Evolutionary conservation across 2,888 invertebrate species (phyloP).

Genomic region (Chloromyia formosa): DNA sequence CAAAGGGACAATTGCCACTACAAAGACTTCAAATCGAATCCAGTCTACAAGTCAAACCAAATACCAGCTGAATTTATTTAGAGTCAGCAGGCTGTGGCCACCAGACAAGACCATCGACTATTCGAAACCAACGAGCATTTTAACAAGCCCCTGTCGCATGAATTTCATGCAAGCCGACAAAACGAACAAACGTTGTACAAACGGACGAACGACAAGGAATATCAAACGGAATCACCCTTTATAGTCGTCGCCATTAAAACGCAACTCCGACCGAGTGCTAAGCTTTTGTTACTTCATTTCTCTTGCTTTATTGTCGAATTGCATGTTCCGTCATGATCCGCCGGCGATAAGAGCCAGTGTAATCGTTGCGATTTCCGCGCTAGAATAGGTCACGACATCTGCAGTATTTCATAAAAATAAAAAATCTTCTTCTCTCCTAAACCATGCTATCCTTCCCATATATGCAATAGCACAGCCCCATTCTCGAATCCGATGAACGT

Average conservation of each 20-base stretch:
- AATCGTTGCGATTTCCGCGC: constrained; percentile 39
- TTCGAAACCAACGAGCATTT: too few relatives aligned
- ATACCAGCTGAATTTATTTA: too few relatives aligned
- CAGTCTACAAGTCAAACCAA: too few relatives aligned
- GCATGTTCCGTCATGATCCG: constrained; percentile 34
- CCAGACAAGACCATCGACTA: too few relatives aligned
- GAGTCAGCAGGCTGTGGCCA: too few relatives aligned
- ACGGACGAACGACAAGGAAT: not conserved
- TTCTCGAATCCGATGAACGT: too few relatives aligned
- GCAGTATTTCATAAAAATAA: constrained; percentile 35
- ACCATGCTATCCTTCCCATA: not conserved
- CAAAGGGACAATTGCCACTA: too few relatives aligned
- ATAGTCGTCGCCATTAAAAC: constrained; percentile 36
- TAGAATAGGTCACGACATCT: constrained; percentile 40
- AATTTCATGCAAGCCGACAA: too few relatives aligned
- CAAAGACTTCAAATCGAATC: too few relatives aligned
- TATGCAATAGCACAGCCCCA: constrained; percentile 7
- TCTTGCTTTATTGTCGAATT: constrained; percentile 38
- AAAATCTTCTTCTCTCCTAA: not conserved
- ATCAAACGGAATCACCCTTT: constrained; percentile 14
- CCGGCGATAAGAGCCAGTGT: constrained; percentile 23
- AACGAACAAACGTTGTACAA: too few relatives aligned
- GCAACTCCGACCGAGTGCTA: constrained; percentile 38
- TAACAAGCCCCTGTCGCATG: too few relatives aligned
- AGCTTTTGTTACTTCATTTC: constrained; percentile 38